Evolutionary conservation across 2,888 invertebrate species (phyloP).

Genomic region (Lycophotia porphyrea): DNA sequence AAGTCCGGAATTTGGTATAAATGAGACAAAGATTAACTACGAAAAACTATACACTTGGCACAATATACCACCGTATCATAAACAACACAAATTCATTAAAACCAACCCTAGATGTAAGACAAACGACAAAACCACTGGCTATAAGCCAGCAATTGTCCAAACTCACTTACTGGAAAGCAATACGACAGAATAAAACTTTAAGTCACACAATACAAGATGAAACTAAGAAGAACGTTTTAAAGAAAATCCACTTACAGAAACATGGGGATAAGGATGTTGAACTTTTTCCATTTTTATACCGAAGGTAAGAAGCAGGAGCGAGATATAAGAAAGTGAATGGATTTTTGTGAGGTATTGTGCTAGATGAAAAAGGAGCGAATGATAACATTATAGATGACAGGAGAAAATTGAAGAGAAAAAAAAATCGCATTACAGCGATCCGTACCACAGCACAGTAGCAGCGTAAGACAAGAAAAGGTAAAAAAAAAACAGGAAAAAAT

Average conservation of each 20-base stretch:
- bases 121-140: conserved; percentile 41
- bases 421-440: not conserved
- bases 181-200: conserved; percentile 38
- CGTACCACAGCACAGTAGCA: not conserved
- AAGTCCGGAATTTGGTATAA: accelerated
- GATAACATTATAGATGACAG: not conserved
- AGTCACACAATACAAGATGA: conserved; percentile 16
- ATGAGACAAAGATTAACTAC: not conserved
- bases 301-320: not conserved
- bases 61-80: not conserved
- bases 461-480: not conserved
- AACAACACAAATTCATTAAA: conserved; percentile 36
- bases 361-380: too few species aligned
- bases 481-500: too few species aligned
- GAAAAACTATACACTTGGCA: conserved; percentile 27
- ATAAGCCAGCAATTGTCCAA: conserved; percentile 42
- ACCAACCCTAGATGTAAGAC: not conserved
- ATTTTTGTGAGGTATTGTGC: not conserved
- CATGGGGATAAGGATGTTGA: not conserved
- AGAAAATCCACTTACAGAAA: conserved; percentile 16
- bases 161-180: conserved; percentile 33
- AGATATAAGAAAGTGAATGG: not conserved
- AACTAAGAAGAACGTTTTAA: not conserved
- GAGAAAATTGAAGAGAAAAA: not conserved
- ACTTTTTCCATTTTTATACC: not conserved